phyloP scores from a whole-genome alignment of 2,113 vertebrate genomes.

The Lophochroa leadbeateri region DNA sequence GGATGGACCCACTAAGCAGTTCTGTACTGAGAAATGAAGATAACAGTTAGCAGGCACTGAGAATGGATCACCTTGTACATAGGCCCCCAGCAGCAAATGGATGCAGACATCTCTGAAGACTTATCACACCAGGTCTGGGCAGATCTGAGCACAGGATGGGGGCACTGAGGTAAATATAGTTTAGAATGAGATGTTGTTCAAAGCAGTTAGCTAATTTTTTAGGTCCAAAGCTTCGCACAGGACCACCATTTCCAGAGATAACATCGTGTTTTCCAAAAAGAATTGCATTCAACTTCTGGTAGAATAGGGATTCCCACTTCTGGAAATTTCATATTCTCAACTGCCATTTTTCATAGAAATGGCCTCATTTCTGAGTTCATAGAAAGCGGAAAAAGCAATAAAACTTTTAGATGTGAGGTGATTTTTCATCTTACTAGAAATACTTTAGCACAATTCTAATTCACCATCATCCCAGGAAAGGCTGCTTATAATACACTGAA shows the following conservation, averaged over 20 bases:
- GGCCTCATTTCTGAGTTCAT: slow-evolving; percentile 29
- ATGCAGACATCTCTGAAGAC: neutral
- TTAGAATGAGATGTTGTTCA: neutral
- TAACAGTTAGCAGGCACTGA: neutral
- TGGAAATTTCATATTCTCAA: slow-evolving; percentile 23
- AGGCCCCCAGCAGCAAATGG: neutral
- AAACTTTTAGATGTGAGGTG: slow-evolving; percentile 22
- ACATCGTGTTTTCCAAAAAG: neutral
- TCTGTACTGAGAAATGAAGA: neutral
- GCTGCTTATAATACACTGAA: slow-evolving; percentile 20
- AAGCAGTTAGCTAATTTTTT: neutral
- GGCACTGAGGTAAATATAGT: neutral
- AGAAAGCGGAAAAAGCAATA: slow-evolving; percentile 54
- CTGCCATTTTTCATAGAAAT: slow-evolving; percentile 44
- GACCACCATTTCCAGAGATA: neutral
- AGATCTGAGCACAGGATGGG: neutral
- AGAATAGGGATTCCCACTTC: neutral
- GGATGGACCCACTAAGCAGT: neutral
- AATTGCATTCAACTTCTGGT: neutral
- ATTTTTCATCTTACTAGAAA: slow-evolving; percentile 62
- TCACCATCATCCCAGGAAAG: slow-evolving; percentile 34
- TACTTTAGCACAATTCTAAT: slow-evolving; percentile 45
- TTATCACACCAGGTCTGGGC: neutral
- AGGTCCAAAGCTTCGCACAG: neutral
- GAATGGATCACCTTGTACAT: neutral